A percentile compares a stretch with the other conserved stretches of the same genome.
Conservation (phyloP, 1,140 invertebrate genomes). For the Colletes latitarsis region DNA sequence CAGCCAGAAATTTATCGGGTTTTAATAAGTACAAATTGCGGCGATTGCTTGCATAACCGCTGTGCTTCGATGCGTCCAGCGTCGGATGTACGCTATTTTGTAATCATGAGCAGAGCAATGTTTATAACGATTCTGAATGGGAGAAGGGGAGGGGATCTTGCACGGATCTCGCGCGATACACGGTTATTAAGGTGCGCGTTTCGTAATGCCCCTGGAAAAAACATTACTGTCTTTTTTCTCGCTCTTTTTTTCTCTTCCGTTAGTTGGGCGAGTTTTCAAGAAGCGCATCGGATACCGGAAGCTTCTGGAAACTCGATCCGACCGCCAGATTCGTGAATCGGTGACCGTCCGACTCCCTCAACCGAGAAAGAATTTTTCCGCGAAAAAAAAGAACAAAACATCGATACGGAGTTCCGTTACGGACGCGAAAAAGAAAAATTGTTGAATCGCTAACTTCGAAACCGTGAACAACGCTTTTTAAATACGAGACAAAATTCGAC, state of each 20-base stretch:
- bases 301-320: background rate
- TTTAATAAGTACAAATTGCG: conserved; percentile 74
- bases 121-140: conserved; percentile 72
- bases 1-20: conserved; percentile 55
- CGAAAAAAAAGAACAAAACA: background rate
- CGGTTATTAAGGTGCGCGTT: conserved; percentile 74
- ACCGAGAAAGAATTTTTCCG: background rate
- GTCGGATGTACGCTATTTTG: conserved; percentile 80
- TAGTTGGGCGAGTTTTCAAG: conserved; percentile 25
- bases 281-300: conserved; percentile 5
- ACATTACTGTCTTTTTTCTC: conserved; percentile 42
- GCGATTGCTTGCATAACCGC: conserved; percentile 70
- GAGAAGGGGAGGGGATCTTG: conserved; percentile 64
- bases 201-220: conserved; percentile 72
- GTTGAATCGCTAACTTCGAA: too few relatives aligned
- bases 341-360: background rate
- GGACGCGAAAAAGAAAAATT: background rate
- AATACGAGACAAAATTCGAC: too few relatives aligned
- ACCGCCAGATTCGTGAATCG: background rate
- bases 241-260: conserved; percentile 31
- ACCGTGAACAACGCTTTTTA: too few relatives aligned
- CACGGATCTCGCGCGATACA: conserved; percentile 73
- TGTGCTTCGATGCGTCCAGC: conserved; percentile 72
- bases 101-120: conserved; percentile 79
- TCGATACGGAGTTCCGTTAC: background rate